Evolutionary conservation across 92 coral and sea anemone species (phyloP).

Genomic region (Ricordea florida): DNA sequence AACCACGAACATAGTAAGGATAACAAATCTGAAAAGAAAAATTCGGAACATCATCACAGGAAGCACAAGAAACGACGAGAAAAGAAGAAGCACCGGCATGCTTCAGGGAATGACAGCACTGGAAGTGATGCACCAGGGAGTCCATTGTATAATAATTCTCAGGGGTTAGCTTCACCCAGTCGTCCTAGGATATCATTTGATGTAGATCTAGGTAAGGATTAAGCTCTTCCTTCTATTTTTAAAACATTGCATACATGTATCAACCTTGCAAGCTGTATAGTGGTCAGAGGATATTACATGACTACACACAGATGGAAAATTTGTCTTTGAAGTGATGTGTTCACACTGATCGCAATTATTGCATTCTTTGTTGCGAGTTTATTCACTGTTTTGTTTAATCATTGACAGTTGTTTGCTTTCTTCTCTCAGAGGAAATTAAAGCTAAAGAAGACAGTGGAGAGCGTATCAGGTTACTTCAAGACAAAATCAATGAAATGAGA

Average conservation of each 20-base stretch:
- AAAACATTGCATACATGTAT: too few species aligned
- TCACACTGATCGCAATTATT: too few species aligned
- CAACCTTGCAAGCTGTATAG: too few species aligned
- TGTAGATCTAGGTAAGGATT: slow-evolving; percentile 72
- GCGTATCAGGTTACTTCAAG: slow-evolving; percentile 87
- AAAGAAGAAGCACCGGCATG: slow-evolving; percentile 75
- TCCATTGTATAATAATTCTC: slow-evolving; percentile 62
- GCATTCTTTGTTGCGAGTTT: too few species aligned
- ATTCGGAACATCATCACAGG: slow-evolving; percentile 67
- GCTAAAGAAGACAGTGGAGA: slow-evolving; percentile 94
- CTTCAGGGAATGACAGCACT: slow-evolving; percentile 87
- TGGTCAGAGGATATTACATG: too few species aligned
- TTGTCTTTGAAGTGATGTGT: too few species aligned
- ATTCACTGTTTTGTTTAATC: too few species aligned
- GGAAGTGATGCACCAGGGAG: slow-evolving; percentile 85
- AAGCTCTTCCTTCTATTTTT: not conserved
- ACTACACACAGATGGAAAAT: too few species aligned
- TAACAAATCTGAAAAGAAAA: slow-evolving; percentile 67
- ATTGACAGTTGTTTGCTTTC: too few species aligned
- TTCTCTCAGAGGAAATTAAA: slow-evolving; percentile 73
- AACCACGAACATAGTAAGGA: slow-evolving; percentile 35
- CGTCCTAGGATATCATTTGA: slow-evolving; percentile 83
- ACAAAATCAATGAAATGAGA: slow-evolving; percentile 95
- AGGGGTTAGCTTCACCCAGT: slow-evolving; percentile 64
- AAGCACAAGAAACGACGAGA: slow-evolving; percentile 73